Evolutionary conservation across 2,797 vertebrate genomes (phyloP).

Genomic region (Sebastes goodei): DNA sequence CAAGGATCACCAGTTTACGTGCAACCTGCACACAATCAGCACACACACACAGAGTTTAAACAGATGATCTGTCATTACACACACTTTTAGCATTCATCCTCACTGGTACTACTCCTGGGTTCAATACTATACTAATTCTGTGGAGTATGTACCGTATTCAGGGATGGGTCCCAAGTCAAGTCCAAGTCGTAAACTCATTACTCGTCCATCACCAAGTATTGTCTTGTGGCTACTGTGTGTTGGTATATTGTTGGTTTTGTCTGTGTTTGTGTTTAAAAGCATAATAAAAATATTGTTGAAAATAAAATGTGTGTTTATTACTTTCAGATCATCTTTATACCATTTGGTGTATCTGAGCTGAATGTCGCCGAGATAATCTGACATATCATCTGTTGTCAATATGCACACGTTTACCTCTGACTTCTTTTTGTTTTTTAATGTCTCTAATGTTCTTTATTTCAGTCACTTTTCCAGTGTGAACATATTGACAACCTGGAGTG

Average conservation of each 20-base stretch:
- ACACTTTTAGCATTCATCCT: neutral
- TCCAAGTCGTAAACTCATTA: neutral
- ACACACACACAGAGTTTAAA: neutral
- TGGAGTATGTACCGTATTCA: neutral
- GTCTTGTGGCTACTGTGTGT: too few species aligned
- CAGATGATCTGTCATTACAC: neutral
- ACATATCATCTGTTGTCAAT: neutral
- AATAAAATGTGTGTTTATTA: neutral
- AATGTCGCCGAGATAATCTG: neutral
- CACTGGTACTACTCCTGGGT: neutral
- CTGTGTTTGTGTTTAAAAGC: too few species aligned
- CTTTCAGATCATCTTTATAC: neutral
- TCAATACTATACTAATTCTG: fast-evolving
- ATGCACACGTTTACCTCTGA: neutral
- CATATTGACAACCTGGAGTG: neutral
- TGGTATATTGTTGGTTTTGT: too few species aligned
- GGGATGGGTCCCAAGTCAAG: neutral
- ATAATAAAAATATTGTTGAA: too few species aligned
- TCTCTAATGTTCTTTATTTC: neutral
- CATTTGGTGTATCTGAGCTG: neutral
- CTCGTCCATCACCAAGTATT: neutral
- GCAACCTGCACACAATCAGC: constrained; percentile 86
- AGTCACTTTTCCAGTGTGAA: neutral
- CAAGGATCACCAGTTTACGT: constrained; percentile 95
- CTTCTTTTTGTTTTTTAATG: neutral